A percentile compares a stretch with the other conserved stretches of the same genome.
These are phyloP conservation scores for Seriola rivoliana DNA, from an alignment of 2,113 vertebrate genomes.

Conservation along the genomic window DNA sequence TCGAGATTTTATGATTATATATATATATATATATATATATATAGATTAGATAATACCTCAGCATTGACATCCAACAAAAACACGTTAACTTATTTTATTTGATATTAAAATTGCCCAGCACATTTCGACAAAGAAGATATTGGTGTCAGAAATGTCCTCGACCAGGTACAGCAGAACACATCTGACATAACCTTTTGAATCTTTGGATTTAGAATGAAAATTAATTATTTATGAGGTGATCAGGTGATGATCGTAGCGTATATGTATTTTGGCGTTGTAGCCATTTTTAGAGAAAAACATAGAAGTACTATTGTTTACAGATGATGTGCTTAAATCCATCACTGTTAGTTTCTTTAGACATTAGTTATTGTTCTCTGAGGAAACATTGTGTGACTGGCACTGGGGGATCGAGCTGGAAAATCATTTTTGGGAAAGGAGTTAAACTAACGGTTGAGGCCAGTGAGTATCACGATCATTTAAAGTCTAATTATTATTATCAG, in stretches of 20 bases:
- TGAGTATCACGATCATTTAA: constrained; percentile 15
- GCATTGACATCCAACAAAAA: too few species aligned
- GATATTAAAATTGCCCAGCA: neutral
- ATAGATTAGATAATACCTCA: too few species aligned
- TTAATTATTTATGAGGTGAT: neutral
- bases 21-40: neutral
- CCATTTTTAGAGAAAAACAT: neutral
- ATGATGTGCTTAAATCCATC: neutral
- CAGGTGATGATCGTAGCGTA: neutral
- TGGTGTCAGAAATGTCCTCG: neutral
- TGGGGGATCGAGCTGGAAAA: neutral
- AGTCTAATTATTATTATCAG: neutral
- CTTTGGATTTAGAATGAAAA: too few species aligned
- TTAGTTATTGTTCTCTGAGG: neutral
- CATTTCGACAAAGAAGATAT: neutral
- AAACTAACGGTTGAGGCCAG: neutral
- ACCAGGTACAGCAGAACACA: neutral
- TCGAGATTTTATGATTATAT: neutral
- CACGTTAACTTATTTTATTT: neutral
- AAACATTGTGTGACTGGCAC: constrained; percentile 6
- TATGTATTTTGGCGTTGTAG: too few species aligned
- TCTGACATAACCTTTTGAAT: too few species aligned
- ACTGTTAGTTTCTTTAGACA: neutral
- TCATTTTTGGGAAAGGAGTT: constrained; percentile 20
- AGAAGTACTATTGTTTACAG: neutral